A percentile compares a stretch with the other conserved stretches of the same genome.
phyloP scores from a whole-genome alignment of 2,797 vertebrate genomes.

The Hypotaenidia philippensis region DNA sequence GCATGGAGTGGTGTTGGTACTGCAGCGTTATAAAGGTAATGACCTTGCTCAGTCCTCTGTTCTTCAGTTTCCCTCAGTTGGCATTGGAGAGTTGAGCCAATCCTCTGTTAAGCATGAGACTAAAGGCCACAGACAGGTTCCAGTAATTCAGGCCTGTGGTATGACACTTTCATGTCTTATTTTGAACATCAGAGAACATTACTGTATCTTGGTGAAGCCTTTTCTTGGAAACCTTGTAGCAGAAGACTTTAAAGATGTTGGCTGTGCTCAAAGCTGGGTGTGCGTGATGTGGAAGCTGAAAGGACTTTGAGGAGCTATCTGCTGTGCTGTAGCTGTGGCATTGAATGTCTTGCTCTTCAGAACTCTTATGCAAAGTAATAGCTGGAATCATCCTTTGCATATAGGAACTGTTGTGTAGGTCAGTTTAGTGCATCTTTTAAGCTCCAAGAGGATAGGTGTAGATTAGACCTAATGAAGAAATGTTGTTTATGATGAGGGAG shows the following conservation, averaged over 20 bases:
- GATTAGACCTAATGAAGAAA: neutral
- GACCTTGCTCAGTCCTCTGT: rapidly evolving
- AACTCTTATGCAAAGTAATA: rapidly evolving
- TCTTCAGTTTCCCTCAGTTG: rapidly evolving
- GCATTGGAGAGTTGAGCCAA: neutral
- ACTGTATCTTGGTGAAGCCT: rapidly evolving
- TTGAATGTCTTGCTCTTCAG: neutral
- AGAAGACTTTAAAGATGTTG: neutral
- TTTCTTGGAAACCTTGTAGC: neutral
- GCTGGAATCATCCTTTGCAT: neutral
- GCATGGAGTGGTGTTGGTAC: rapidly evolving
- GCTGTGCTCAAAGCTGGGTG: rapidly evolving
- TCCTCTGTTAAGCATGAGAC: neutral
- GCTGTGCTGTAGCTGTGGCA: neutral
- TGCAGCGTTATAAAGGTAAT: neutral
- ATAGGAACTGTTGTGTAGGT: neutral
- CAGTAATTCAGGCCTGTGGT: rapidly evolving
- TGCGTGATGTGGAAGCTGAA: neutral
- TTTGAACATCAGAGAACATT: neutral
- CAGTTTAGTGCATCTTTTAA: neutral
- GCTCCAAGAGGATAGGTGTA: neutral
- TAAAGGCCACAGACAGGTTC: rapidly evolving
- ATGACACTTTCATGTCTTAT: rapidly evolving
- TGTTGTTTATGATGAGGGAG: neutral
- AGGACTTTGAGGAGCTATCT: neutral